Base-by-base conservation (phyloP, 1,140 invertebrate genomes). In the Heliconius nattereri region DNA sequence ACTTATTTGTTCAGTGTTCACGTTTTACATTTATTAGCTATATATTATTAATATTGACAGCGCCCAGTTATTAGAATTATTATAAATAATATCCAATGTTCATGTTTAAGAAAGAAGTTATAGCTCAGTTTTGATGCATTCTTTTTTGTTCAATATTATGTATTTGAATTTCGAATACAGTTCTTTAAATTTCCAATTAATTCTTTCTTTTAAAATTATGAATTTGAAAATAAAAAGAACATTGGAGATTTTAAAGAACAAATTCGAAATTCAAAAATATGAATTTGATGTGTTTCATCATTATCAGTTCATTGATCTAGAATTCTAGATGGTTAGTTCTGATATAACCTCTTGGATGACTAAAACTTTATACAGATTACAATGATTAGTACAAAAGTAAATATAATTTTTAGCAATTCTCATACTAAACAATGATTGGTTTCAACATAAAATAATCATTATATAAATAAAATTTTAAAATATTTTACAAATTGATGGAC, bases 401-500 rank as follows among this genome's bases (percentile, higher is more conserved):
- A 66, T 66, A 66, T 66, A 66, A 16, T 66, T 66, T 66, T 66
- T 29, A 57, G 54, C 54, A 57, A 23, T 57, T 9, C 20, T 57
- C 60, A 66, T 66, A 26, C 13, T 66, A 66, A 66, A 66, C 16
- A 29, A 13, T 29, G 13, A 29, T 66, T 66, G 1, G 16, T 20
- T 52, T 52, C 16, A 52, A 72, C 35, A 72, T 26, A 29, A 72
- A 71, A 71, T 32, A 32, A 71, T 20, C 29, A 71, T 5, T 71
- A 71, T 71, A 23, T 29, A 29, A 13, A 29, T 7, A 19, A 16
- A 66, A 66, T 23, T 16, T 66, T 66, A 29, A 45, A 72, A 72
- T 35, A 35, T 72, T 72, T 72, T 72, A 72, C n/a, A 72, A 72
- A 72, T 37, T 40, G 35, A 72, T 20, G n/a, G 71, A 72, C 71